Base-by-base conservation (phyloP, 1,140 invertebrate genomes). In the Meloidogyne exigua region DNA sequence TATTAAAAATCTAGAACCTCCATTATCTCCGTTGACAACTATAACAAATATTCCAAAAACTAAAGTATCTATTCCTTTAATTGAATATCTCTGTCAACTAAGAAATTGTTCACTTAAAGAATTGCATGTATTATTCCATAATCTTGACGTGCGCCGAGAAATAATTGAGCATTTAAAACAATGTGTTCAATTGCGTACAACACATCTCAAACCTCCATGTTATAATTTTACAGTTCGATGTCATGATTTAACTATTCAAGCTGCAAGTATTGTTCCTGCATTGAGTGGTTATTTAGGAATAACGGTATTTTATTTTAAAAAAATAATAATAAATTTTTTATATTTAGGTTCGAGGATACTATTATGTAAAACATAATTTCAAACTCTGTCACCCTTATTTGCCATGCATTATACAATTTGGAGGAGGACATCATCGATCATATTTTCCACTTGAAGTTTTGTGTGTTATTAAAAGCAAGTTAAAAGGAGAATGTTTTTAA, bases 231-330 rank as follows among this genome's bases (percentile, higher is more conserved):
- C 10, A 9, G 68, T 69, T 9, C 68, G 26, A 0, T 69, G 68
- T 23, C 39, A 69, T 28, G 68, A 69, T 1, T 26, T 69, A 0
- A 42, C 68, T 9, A 4, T 69, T 1, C 68, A 42, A n/a, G 21
- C n/a, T 21, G 68, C 68, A 3, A 36, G 23, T 5, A 21, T 23
- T 18, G 23, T 44, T 18, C 68, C 68, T 0, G 68, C 68, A 21
- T 25, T 42, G 39, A 36, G 68, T 21, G 68, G 68, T 3, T 69
- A 69, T 44, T 23, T 69, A 10, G 68, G 68, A 5, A 69, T 69
- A n/a, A 69, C 68, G 5, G 68, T 69, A 12, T 2, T 11, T 39
- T 39, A 39, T 39, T 5, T 39, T 39, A 4, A 39, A 39, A 39
- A 39, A 11, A 39, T 11, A 5, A 39, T 5, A 5, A 39, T 39